Conservation (phyloP, 1,140 invertebrate species). For the Pseudomyrmex dendroicus region DNA sequence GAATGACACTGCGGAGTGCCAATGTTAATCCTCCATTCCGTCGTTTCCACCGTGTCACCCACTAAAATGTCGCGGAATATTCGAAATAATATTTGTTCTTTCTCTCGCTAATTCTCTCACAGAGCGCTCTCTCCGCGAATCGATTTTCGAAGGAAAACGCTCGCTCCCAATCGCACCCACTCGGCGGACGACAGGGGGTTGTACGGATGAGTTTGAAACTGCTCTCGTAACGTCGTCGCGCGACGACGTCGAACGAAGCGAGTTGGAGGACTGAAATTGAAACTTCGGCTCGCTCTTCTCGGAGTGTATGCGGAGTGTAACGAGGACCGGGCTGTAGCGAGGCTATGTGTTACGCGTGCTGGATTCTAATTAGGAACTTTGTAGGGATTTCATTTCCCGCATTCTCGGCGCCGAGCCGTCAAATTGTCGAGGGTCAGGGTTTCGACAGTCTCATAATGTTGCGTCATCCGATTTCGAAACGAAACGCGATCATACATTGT, state of each 20-base stretch:
- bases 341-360: background rate
- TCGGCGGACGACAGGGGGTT: background rate
- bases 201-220: conserved; percentile 55
- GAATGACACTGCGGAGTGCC: too few species aligned
- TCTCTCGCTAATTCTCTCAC: conserved; percentile 20
- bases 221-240: conserved; percentile 22
- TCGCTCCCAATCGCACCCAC: conserved; percentile 8
- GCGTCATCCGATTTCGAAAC: background rate
- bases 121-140: background rate
- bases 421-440: background rate
- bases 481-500: background rate
- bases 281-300: conserved; percentile 46
- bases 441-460: too few species aligned
- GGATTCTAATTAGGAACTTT: conserved; percentile 56
- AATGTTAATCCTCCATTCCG: too few species aligned
- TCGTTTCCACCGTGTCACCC: too few species aligned
- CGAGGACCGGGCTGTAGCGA: conserved; percentile 9
- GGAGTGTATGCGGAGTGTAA: conserved; percentile 17
- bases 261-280: conserved; percentile 57
- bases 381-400: conserved; percentile 40
- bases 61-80: background rate
- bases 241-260: conserved; percentile 43
- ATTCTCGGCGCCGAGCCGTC: conserved; percentile 27
- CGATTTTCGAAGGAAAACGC: conserved; percentile 46
- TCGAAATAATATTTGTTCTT: conserved; percentile 22